Base-by-base conservation (phyloP, 2,113 vertebrate genomes). In the Scatophagus argus region DNA sequence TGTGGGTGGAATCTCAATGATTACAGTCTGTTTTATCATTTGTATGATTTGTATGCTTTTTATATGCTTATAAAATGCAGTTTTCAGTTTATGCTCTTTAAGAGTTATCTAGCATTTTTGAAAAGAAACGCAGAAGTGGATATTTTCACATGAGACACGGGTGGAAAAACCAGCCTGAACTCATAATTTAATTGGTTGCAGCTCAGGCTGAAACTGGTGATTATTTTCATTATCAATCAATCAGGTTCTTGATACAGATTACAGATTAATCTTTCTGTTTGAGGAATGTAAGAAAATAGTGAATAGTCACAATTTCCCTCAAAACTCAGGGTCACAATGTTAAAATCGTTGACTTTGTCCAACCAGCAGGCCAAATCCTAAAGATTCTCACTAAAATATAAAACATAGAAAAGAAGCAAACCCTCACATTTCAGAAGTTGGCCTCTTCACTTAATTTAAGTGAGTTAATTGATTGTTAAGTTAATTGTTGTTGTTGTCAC, bases 1-100 rank as follows among this genome's bases (percentile, higher is more conserved):
- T 74, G 79, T 62, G 62, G 67, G 72, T 71, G 47, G 67, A 68
- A 76, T 63, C 6, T 54, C 46, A 56, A 81, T 76, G 61, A 56
- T 52, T 64, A 36, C 55, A 23, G 67, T 71, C 52, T 17, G 46
- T 10, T 1, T 46, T 12, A n/a, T 21, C 31, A 44, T 54, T 19
- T 11, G 27, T 32, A 49, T 51, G 43, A 11, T n/a, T n/a, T n/a
- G n/a, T n/a, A n/a, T n/a, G n/a, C n/a, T n/a, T 25, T 23, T 63
- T 13, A 61, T 3, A 44, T 25, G 54, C 2, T 69, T 9, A 27
- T 17, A 29, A 39, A 29, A 46, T 41, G 21, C 0, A 6, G 23
- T 59, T 72, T 17, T n/a, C 39, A 23, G 8, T n/a, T 2, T 4
- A n/a, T 56, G 2, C 17, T 11, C 14, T 51, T 31, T 16, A 39